Evolutionary conservation across 2,888 invertebrate species (phyloP), one percentile per base, ranked within the genome.

Genomic region (Temnothorax unifasciatus): DNA sequence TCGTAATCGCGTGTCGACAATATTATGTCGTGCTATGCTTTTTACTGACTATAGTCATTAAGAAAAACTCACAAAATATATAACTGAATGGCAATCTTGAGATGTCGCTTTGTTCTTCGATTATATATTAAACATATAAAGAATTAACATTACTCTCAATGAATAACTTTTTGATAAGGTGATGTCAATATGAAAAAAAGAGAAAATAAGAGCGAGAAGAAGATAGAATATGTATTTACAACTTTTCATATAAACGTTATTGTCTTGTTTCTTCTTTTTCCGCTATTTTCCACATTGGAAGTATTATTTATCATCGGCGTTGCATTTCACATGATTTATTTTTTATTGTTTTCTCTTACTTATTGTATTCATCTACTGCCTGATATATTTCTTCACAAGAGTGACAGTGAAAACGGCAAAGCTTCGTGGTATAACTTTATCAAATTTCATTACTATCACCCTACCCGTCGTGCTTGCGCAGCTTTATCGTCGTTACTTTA

Each of bases 361-460:
- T 34, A 34, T 34, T 66, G 21, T 29, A 50, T 66, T 76, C 13
- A 29, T 38, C 41, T 50, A n/a, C 54, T 86, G 86, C 83, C 86
- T 89, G 87, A 82, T 86, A 63, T 75, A 87, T 89, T 87, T 89
- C 88, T 90, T 91, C 82, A 86, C 83, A 83, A 87, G 84, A 76
- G 87, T 74, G 75, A 75, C 69, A 69, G 64, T 38, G 64, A 59
- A 15, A 73, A 82, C 71, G 68, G 86, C 85, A 85, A 88, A 90
- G 89, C 88, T 85, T 87, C 85, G 87, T 87, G 89, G 89, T 90
- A 90, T 91, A 92, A 92, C 93, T 93, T 93, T 92, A 92, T 92
- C 90, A 92, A 93, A 93, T 92, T 93, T 93, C 92, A 92, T 93
- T 92, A 92, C 88, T 87, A 77, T 85, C 75, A 57, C 73, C 81